phyloP scores from a whole-genome alignment of 2,888 invertebrate genomes.

The Hyalella azteca region DNA sequence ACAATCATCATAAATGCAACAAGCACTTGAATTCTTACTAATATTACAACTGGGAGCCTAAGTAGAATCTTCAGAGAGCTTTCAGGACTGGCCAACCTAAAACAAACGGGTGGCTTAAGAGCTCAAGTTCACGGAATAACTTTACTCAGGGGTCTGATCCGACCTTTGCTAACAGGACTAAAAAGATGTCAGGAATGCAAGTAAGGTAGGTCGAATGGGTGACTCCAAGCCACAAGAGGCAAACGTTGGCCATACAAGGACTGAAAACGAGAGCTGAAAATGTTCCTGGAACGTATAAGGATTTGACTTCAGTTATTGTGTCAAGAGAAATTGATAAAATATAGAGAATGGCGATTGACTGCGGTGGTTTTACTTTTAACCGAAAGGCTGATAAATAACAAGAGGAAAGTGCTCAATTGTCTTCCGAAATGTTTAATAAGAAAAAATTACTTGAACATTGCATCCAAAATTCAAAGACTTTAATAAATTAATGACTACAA shows the following conservation, averaged over 20 bases:
- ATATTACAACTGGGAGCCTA: no score
- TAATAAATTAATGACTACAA: no score
- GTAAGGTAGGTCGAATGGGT: not conserved
- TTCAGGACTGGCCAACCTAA: not conserved
- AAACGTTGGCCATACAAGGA: not conserved
- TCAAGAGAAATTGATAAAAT: no score
- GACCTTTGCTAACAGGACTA: not conserved
- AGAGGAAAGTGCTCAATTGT: no score
- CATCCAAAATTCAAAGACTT: no score
- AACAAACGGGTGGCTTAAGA: not conserved
- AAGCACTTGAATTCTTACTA: no score
- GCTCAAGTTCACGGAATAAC: not conserved
- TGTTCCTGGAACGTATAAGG: not conserved
- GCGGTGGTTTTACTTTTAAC: no score
- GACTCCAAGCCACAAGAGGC: not conserved
- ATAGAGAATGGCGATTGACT: no score
- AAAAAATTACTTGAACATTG: no score
- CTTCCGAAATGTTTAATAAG: no score
- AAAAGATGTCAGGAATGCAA: constrained; percentile 13
- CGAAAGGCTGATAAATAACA: no score
- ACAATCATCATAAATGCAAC: no score
- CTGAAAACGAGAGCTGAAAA: not conserved
- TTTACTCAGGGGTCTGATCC: constrained; percentile 3
- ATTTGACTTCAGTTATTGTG: constrained; percentile 1
- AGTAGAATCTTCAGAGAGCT: not conserved